phyloP scores from a whole-genome alignment of 2,797 vertebrate species.

The Pogoniulus pusillus region DNA sequence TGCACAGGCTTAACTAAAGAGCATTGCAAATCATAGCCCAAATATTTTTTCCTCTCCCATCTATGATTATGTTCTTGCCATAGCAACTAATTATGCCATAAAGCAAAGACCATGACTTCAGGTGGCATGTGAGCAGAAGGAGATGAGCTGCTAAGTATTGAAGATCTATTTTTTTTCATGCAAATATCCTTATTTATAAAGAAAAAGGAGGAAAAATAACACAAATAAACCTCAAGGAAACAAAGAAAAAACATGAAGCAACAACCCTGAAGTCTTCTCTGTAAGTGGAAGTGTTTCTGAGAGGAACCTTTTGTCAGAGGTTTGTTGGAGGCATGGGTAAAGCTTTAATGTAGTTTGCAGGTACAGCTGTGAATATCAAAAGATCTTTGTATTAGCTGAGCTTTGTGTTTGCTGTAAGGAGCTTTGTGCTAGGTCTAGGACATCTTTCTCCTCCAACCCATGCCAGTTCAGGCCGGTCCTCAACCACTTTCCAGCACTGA shows the following conservation, averaged over 20 bases:
- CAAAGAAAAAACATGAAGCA: neutral
- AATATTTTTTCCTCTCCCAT: constrained; percentile 12
- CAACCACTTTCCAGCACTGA: neutral
- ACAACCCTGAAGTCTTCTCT: neutral
- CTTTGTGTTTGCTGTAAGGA: too few species aligned
- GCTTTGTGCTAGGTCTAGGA: too few species aligned
- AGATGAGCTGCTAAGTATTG: constrained; percentile 43
- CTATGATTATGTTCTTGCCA: constrained; percentile 54
- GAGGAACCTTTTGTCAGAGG: neutral
- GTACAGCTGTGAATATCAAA: neutral
- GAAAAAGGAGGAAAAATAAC: neutral
- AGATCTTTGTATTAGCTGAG: neutral
- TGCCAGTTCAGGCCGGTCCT: neutral
- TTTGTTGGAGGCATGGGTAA: neutral
- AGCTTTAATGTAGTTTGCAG: neutral
- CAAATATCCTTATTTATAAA: constrained; percentile 29
- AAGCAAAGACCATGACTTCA: constrained; percentile 66
- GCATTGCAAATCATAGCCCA: constrained; percentile 12
- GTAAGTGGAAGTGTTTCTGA: neutral
- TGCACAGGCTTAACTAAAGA: constrained; percentile 27
- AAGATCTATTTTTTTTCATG: neutral
- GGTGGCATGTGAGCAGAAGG: constrained; percentile 58
- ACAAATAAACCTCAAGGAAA: neutral
- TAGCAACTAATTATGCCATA: constrained; percentile 64
- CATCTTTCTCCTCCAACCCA: neutral